These are phyloP conservation scores for Macrophya alboannulata DNA, from an alignment of 2,888 invertebrate genomes.

Conservation along the genomic window DNA sequence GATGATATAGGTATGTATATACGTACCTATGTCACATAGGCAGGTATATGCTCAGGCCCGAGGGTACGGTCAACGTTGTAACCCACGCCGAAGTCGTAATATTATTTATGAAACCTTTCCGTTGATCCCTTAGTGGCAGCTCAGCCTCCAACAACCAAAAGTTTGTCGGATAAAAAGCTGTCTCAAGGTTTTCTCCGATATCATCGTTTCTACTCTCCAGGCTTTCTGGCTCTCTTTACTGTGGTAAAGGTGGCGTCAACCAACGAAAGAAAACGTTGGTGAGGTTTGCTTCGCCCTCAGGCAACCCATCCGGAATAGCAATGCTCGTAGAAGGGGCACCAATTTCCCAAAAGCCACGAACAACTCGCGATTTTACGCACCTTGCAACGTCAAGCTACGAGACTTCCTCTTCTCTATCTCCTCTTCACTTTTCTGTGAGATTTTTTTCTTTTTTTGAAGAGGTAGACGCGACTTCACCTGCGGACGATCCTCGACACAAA, in stretches of 20 bases:
- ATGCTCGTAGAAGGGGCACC: conserved; percentile 29
- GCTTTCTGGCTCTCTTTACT: conserved; percentile 1
- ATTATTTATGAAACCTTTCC: conserved; percentile 44
- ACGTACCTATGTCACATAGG: neutral
- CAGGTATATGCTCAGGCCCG: neutral
- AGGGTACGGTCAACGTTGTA: conserved; percentile 38
- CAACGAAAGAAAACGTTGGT: conserved; percentile 23
- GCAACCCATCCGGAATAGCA: conserved; percentile 49
- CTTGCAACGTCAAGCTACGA: conserved; percentile 6
- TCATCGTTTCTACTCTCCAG: neutral
- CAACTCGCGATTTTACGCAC: conserved; percentile 31
- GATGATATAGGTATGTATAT: neutral
- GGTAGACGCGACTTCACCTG: conserved; percentile 6
- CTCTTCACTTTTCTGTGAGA: neutral
- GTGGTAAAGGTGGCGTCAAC: neutral
- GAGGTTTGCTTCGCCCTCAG: conserved; percentile 6
- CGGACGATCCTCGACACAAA: neutral
- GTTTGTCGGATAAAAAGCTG: conserved; percentile 47
- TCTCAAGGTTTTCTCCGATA: conserved; percentile 38
- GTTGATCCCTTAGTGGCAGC: conserved; percentile 46
- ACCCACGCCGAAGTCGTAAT: conserved; percentile 5
- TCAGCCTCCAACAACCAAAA: conserved; percentile 6
- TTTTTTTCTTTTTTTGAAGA: neutral
- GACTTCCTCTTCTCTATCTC: neutral
- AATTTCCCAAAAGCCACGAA: conserved; percentile 45